Conservation (phyloP, 2,113 vertebrate genomes). For the Perca schrenkii region DNA sequence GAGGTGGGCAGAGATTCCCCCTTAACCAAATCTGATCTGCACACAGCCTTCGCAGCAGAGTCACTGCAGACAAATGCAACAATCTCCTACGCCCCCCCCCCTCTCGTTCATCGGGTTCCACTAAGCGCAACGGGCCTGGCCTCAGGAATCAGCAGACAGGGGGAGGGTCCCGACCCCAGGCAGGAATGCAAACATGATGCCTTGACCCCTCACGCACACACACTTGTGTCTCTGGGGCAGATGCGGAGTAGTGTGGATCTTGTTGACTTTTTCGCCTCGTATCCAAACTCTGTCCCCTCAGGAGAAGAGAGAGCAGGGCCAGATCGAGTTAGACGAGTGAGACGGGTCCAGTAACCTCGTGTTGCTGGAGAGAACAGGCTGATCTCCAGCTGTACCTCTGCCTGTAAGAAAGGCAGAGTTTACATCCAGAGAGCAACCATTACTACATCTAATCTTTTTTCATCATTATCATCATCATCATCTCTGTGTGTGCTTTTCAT, state of each 20-base stretch:
- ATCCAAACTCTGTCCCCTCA: conserved; percentile 78
- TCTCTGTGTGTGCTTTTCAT: conserved; percentile 48
- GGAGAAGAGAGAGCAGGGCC: conserved; percentile 69
- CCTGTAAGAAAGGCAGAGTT: conserved; percentile 25
- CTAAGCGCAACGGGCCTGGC: conserved; percentile 71
- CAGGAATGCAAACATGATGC: conserved; percentile 82
- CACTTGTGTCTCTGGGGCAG: conserved; percentile 86
- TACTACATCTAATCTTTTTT: conserved; percentile 32
- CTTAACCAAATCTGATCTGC: conserved; percentile 71
- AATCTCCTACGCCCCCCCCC: conserved; percentile 34
- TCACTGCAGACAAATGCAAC: conserved; percentile 66
- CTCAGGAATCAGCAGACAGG: conserved; percentile 73
- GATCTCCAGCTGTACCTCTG: conserved; percentile 42
- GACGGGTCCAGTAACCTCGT: conserved; percentile 66
- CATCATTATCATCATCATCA: conserved; percentile 29
- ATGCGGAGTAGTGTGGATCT: conserved; percentile 75
- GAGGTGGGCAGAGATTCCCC: conserved; percentile 80
- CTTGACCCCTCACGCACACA: conserved; percentile 74
- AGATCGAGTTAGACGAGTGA: conserved; percentile 58
- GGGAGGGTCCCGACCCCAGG: conserved; percentile 78
- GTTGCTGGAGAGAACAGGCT: conserved; percentile 53
- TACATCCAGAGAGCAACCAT: conserved; percentile 57
- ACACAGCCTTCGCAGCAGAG: conserved; percentile 51
- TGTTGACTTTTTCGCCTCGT: conserved; percentile 79
- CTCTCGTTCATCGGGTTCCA: conserved; percentile 38